Percentiles rank a stretch among this genome's conserved stretches.
These are phyloP conservation scores for Antedon mediterranea DNA, from an alignment of 53 echinoderm and acorn worm genomes.

Conservation along the genomic window DNA sequence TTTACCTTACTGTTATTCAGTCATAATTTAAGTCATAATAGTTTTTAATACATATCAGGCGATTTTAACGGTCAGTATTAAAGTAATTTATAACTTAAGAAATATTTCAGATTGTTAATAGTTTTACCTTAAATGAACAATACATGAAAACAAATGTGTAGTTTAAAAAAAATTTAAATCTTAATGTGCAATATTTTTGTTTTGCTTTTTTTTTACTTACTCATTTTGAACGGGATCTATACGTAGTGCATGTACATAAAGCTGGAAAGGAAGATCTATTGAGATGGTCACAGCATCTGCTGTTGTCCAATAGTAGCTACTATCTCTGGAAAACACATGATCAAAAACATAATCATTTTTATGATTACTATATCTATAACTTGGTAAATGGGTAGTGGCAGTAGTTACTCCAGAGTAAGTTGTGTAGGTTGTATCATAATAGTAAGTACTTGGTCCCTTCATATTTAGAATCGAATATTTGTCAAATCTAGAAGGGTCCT, in stretches of 20 bases:
- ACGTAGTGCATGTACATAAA: slow-evolving; percentile 37
- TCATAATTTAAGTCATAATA: too few species aligned
- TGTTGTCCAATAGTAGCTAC: slow-evolving; percentile 21
- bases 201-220: too few species aligned
- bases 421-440: slow-evolving; percentile 2
- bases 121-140: too few species aligned
- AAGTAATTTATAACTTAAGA: too few species aligned
- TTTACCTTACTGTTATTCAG: too few species aligned
- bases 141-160: too few species aligned
- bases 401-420: slow-evolving; percentile 43
- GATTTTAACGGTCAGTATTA: too few species aligned
- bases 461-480: slow-evolving; percentile 28
- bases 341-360: not conserved
- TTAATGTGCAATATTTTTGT: too few species aligned
- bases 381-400: slow-evolving; percentile 16
- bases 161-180: too few species aligned
- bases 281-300: slow-evolving; percentile 15
- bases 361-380: not conserved
- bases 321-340: slow-evolving; percentile 11
- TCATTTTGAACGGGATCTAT: slow-evolving; percentile 52
- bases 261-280: slow-evolving; percentile 24
- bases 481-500: slow-evolving; percentile 17
- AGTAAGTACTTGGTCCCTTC: slow-evolving; percentile 15
- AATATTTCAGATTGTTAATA: too few species aligned
- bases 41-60: too few species aligned